Evolutionary conservation across 1,140 invertebrate genomes (phyloP).

Genomic region (Zaprionus kolodkinae): DNA sequence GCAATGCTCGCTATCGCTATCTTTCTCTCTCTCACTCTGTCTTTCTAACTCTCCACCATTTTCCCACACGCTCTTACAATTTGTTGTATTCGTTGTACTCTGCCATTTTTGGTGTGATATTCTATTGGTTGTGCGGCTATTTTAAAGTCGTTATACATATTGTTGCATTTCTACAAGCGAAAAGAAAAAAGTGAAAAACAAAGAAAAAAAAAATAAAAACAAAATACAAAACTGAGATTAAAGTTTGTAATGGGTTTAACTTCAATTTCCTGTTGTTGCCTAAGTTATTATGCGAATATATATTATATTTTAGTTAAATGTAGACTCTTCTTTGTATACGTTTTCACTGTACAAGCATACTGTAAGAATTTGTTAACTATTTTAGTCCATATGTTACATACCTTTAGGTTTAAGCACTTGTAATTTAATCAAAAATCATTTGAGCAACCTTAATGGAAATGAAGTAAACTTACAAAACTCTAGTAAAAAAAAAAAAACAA

Average conservation of each 20-base stretch:
- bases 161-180: slow-evolving; percentile 74
- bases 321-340: slow-evolving; percentile 54
- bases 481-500: slow-evolving; percentile 64
- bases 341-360: slow-evolving; percentile 65
- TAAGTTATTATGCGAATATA: slow-evolving; percentile 47
- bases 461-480: slow-evolving; percentile 73
- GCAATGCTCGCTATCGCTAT: slow-evolving; percentile 66
- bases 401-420: slow-evolving; percentile 77
- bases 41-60: neutral
- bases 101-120: slow-evolving; percentile 83
- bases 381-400: slow-evolving; percentile 81
- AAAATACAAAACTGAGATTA: slow-evolving; percentile 34
- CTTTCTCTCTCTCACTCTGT: slow-evolving; percentile 7
- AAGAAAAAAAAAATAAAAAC: slow-evolving; percentile 29
- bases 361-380: slow-evolving; percentile 77
- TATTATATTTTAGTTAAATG: slow-evolving; percentile 29
- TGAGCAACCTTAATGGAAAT: slow-evolving; percentile 79
- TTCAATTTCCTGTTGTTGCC: slow-evolving; percentile 77
- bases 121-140: slow-evolving; percentile 82
- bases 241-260: slow-evolving; percentile 49
- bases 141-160: slow-evolving; percentile 76
- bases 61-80: slow-evolving; percentile 50
- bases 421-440: slow-evolving; percentile 81
- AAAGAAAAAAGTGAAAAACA: slow-evolving; percentile 26
- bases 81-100: slow-evolving; percentile 77